Evolutionary conservation across 2,113 vertebrate species (phyloP).

Genomic region (Antidorcas marsupialis): DNA sequence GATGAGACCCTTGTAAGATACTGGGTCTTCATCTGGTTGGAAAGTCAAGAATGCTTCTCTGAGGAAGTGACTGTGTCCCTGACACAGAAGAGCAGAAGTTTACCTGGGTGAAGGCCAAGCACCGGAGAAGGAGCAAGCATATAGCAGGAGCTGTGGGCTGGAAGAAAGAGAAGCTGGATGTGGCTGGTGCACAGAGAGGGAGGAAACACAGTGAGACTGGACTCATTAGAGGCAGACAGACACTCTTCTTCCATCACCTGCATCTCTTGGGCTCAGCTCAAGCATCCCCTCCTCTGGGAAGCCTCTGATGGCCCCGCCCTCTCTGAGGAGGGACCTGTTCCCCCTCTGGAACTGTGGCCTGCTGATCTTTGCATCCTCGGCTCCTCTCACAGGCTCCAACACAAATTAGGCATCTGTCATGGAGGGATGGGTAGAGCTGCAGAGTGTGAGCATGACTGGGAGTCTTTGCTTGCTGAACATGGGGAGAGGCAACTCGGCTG

Average conservation of each 20-base stretch:
- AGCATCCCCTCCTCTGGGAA: neutral
- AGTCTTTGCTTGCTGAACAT: neutral
- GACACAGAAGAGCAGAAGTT: neutral
- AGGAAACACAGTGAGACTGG: neutral
- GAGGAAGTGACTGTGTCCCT: neutral
- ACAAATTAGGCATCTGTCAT: neutral
- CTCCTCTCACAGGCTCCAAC: neutral
- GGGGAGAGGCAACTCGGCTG: neutral
- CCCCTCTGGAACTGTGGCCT: neutral
- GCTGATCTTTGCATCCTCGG: neutral
- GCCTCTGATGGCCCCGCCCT: neutral
- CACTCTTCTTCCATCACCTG: neutral
- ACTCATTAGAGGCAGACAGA: too few relatives aligned
- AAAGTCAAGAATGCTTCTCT: neutral
- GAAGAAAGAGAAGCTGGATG: neutral
- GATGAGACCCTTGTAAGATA: too few relatives aligned
- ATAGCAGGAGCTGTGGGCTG: accelerated
- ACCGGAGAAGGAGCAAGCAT: neutral
- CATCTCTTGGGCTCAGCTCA: neutral
- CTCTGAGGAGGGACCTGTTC: too few relatives aligned
- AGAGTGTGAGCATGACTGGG: neutral
- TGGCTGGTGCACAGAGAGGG: neutral
- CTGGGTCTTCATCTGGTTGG: too few relatives aligned
- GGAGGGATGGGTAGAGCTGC: accelerated
- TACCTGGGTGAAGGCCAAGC: neutral